Conservation (phyloP, 2,113 vertebrate genomes). For the Clupea harengus region DNA sequence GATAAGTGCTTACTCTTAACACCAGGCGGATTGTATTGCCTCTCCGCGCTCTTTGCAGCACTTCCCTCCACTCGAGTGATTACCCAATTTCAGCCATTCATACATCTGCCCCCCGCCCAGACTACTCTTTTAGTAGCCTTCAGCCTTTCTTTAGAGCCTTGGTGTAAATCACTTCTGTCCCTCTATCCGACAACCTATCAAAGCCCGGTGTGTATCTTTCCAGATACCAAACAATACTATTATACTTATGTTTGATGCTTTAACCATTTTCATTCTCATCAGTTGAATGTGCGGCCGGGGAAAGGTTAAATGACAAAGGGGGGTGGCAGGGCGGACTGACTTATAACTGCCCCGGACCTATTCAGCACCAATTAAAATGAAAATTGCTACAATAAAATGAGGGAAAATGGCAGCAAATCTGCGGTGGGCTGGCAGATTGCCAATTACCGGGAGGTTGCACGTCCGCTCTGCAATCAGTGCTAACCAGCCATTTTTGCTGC, state of each 20-base stretch:
- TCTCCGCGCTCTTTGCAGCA: background rate
- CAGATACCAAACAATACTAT: background rate
- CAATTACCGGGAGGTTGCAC: background rate
- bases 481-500: background rate
- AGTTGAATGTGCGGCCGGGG: background rate
- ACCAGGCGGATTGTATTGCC: background rate
- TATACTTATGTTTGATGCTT: background rate
- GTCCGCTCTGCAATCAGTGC: background rate
- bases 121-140: background rate
- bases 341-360: constrained; percentile 8
- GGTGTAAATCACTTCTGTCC: background rate
- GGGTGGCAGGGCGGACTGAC: background rate
- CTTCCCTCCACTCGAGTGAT: background rate
- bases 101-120: background rate
- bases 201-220: background rate
- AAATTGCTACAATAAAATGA: constrained; percentile 24
- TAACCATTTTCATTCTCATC: background rate
- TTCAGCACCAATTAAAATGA: constrained; percentile 29
- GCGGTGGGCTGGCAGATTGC: background rate
- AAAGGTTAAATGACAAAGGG: background rate
- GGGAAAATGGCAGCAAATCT: background rate
- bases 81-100: background rate
- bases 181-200: background rate
- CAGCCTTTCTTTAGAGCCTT: background rate
- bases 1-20: background rate